Percentiles rank a stretch among this genome's conserved stretches.
phyloP scores from a whole-genome alignment of 2,888 invertebrate genomes.

The Bhutanitis thaidina region DNA sequence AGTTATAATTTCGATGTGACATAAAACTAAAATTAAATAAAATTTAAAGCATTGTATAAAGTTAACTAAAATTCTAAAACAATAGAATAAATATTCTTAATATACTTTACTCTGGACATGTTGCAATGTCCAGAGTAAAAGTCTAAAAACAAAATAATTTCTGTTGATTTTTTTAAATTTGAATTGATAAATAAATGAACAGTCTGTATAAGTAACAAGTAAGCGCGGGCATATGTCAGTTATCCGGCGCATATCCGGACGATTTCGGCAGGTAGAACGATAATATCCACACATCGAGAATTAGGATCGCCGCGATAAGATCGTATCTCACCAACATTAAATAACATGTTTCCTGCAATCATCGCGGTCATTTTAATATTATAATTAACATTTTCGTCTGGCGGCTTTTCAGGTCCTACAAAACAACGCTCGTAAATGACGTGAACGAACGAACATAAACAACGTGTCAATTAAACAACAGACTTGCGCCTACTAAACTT shows the following conservation, averaged over 20 bases:
- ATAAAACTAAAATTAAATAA: too few species aligned
- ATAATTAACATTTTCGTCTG: slow-evolving; percentile 71
- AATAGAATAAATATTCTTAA: too few species aligned
- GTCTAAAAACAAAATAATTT: too few species aligned
- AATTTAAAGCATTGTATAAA: too few species aligned
- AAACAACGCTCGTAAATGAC: too few species aligned
- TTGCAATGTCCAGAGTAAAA: too few species aligned
- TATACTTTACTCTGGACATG: too few species aligned
- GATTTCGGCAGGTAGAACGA: slow-evolving; percentile 70
- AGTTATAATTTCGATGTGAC: too few species aligned
- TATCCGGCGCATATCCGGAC: slow-evolving; percentile 55
- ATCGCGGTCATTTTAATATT: slow-evolving; percentile 75
- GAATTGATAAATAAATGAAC: slow-evolving; percentile 14
- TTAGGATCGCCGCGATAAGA: slow-evolving; percentile 74
- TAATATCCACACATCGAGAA: slow-evolving; percentile 77
- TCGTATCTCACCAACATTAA: slow-evolving; percentile 70
- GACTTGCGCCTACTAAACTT: background rate
- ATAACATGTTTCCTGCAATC: slow-evolving; percentile 79
- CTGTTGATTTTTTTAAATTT: too few species aligned
- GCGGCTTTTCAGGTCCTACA: slow-evolving; percentile 55
- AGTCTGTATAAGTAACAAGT: slow-evolving; percentile 39
- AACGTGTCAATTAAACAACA: slow-evolving; percentile 39
- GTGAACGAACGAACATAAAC: slow-evolving; percentile 35
- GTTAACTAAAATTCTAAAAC: too few species aligned
- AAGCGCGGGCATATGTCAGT: slow-evolving; percentile 50